Evolutionary conservation across 2,113 vertebrate genomes (phyloP).

Genomic region (Galemys pyrenaicus): DNA sequence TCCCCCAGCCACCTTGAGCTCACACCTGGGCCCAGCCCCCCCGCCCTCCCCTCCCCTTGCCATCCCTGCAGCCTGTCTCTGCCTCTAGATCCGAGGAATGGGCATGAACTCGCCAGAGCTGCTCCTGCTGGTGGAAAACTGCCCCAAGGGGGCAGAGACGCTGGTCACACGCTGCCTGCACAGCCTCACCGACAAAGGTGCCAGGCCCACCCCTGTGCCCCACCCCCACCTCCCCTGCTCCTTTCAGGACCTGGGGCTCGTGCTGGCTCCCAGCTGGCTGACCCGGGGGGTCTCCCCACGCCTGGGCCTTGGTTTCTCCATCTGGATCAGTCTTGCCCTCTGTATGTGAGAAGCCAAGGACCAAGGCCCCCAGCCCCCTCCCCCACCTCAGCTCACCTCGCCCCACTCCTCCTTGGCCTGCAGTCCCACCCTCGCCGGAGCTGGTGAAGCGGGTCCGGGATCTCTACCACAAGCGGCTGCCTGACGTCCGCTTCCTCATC

Average conservation of each 20-base stretch:
- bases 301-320: background rate
- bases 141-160: conserved; percentile 96
- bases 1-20: background rate
- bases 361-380: background rate
- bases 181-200: conserved; percentile 97
- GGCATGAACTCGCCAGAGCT: conserved; percentile 97
- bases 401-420: background rate
- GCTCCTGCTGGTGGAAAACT: conserved; percentile 95
- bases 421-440: conserved; percentile 96
- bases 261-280: background rate
- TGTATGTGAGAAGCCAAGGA: background rate
- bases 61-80: background rate
- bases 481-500: conserved; percentile 95
- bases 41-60: background rate
- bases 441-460: conserved; percentile 95
- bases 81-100: conserved; percentile 92
- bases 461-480: conserved; percentile 96
- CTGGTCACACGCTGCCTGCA: conserved; percentile 96
- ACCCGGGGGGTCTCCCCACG: background rate
- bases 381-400: background rate
- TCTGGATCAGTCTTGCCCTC: background rate
- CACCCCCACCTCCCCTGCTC: background rate
- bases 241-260: background rate
- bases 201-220: too few relatives aligned
- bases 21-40: too few relatives aligned